Evolutionary conservation across 2,113 vertebrate genomes (phyloP).

Genomic region (Megaceryle torquata): DNA sequence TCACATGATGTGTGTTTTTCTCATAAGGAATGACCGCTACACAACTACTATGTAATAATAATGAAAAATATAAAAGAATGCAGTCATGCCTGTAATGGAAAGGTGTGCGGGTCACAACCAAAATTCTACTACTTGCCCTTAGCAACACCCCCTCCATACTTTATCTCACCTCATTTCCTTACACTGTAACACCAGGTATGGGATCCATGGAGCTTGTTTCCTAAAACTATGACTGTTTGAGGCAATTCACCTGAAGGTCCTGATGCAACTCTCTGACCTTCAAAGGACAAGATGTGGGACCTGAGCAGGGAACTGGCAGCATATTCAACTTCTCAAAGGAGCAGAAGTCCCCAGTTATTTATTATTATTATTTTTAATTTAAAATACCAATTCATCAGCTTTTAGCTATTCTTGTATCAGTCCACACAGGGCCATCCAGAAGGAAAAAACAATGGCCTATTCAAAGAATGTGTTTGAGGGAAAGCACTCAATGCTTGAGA

Average conservation of each 20-base stretch:
- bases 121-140: neutral
- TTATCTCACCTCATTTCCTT: neutral
- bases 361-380: neutral
- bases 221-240: neutral
- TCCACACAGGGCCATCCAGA: conserved; percentile 33
- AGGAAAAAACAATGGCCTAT: conserved; percentile 52
- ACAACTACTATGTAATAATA: accelerated
- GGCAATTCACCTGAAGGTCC: neutral
- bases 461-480: conserved; percentile 30
- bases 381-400: conserved; percentile 13
- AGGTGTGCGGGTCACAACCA: neutral
- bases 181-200: neutral
- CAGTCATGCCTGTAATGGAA: neutral
- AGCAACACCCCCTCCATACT: neutral
- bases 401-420: conserved; percentile 50
- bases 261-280: neutral
- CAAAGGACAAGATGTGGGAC: neutral
- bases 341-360: neutral
- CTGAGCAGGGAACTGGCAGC: neutral
- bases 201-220: neutral
- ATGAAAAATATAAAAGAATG: neutral
- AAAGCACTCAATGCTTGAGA: conserved; percentile 20
- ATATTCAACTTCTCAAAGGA: neutral
- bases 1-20: accelerated
- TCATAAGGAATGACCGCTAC: neutral